Base-by-base conservation (phyloP, 37 sponge, comb jelly and placozoan genomes). In the Agelas oroides region DNA sequence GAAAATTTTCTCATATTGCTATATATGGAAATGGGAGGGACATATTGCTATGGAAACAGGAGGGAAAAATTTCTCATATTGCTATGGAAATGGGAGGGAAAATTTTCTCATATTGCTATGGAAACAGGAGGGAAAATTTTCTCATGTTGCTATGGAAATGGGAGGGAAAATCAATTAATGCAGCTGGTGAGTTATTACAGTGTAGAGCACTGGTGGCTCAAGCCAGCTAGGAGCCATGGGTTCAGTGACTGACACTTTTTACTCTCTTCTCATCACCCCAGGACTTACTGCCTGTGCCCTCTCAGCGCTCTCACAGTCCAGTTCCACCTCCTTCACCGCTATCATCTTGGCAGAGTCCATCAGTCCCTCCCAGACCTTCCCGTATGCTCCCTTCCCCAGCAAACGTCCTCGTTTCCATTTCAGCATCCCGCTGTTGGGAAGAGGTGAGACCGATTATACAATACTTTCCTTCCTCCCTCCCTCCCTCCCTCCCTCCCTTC, bases 241-340 rank as follows among this genome's bases (percentile, higher is more conserved):
- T n/a, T n/a, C n/a, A n/a, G n/a, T n/a, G n/a, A n/a, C n/a, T n/a
- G n/a, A n/a, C n/a, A n/a, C n/a, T n/a, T n/a, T n/a, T n/a, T n/a
- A n/a, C n/a, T n/a, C n/a, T n/a, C n/a, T n/a, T n/a, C n/a, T n/a
- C n/a, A n/a, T n/a, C n/a, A n/a, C n/a, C 46, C 3, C 8, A 8
- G 3, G 16, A 82, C 95, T 84, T 53, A 96, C 96, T 15, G 73
- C 53, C 53, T 92, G 68, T 6, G 94, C 97, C 59, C 64, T 86
- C 59, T 94, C 83, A 28, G 58, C 56, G n/a, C 57, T 59, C 14
- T 89, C 94, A 77, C 39, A 53, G 59, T 96, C 91, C 3, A 96
- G 85, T 66, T 89, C 90, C 74, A 96, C 92, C 75, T 96, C 94
- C 58, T 96, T 96, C 57, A 96, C 95, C 21, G 97, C 97, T 1